Evolutionary conservation across 2,888 invertebrate genomes (phyloP).

Genomic region (Podotricha telesiphe): DNA sequence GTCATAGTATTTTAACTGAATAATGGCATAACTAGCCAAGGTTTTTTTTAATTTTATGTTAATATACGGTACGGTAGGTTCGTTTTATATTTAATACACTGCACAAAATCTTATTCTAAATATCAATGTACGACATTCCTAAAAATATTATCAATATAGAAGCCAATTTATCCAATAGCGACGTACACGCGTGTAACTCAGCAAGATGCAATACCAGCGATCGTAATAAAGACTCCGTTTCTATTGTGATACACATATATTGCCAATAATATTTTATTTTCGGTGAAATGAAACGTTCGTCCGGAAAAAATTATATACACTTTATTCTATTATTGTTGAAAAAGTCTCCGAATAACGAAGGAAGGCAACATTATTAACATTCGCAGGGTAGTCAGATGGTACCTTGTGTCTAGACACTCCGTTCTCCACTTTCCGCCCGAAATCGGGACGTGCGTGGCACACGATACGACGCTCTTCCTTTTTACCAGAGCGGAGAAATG

Average conservation of each 20-base stretch:
- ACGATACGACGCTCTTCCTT: too few species aligned
- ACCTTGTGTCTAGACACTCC: too few species aligned
- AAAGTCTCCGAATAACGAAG: not conserved
- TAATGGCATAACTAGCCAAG: not conserved
- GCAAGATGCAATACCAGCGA: conserved; percentile 27
- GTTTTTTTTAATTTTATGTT: not conserved
- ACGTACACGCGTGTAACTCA: conserved; percentile 6
- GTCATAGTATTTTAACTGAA: not conserved
- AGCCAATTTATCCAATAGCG: conserved; percentile 35
- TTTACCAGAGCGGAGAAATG: too few species aligned
- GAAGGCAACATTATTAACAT: not conserved
- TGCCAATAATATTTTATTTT: conserved; percentile 21
- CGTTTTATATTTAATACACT: not conserved
- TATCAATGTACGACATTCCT: conserved; percentile 8
- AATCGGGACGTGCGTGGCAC: too few species aligned
- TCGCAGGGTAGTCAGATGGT: too few species aligned
- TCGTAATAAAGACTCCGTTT: conserved; percentile 28
- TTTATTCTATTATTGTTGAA: conserved; percentile 1
- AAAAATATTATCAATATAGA: conserved; percentile 23
- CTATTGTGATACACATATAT: conserved; percentile 27
- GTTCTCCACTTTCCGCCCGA: too few species aligned
- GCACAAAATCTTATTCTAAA: not conserved
- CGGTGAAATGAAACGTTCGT: conserved; percentile 19
- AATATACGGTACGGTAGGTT: not conserved
- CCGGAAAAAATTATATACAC: conserved; percentile 12